Evolutionary conservation across 2,797 vertebrate genomes (phyloP).

Genomic region (Enteromius argenteus): DNA sequence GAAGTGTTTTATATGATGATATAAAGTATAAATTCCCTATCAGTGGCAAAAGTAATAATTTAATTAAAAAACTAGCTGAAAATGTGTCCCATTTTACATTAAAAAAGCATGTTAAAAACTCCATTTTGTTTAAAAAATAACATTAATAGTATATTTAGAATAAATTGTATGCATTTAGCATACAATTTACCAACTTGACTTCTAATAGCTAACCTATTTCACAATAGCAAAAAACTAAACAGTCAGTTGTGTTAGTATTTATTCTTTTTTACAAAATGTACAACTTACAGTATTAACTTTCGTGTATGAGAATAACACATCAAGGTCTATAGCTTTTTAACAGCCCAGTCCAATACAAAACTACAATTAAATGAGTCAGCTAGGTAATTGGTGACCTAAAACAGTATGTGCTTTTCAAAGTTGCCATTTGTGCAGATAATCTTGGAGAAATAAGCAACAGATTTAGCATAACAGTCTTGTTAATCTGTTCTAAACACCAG

Average conservation of each 20-base stretch:
- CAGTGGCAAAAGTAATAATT: not conserved
- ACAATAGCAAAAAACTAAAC: not conserved
- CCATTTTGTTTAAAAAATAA: not conserved
- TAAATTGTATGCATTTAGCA: not conserved
- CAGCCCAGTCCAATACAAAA: not conserved
- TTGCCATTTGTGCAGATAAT: conserved; percentile 13
- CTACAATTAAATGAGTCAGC: not conserved
- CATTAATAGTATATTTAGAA: not conserved
- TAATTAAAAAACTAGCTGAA: not conserved
- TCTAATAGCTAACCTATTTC: not conserved
- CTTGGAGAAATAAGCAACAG: conserved; percentile 16
- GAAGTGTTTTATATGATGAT: not conserved
- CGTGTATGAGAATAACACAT: not conserved
- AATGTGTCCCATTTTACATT: not conserved
- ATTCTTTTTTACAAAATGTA: no score
- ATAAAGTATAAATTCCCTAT: no score
- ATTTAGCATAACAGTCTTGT: conserved; percentile 14
- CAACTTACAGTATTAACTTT: not conserved
- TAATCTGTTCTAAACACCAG: conserved; percentile 33
- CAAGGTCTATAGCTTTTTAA: not conserved
- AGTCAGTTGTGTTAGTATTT: not conserved
- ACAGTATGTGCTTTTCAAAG: not conserved
- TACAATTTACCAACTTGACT: not conserved
- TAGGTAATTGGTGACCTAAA: not conserved
- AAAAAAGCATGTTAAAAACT: not conserved